phyloP scores from a whole-genome alignment of 2,888 invertebrate species.

The Cheilosia variabilis region DNA sequence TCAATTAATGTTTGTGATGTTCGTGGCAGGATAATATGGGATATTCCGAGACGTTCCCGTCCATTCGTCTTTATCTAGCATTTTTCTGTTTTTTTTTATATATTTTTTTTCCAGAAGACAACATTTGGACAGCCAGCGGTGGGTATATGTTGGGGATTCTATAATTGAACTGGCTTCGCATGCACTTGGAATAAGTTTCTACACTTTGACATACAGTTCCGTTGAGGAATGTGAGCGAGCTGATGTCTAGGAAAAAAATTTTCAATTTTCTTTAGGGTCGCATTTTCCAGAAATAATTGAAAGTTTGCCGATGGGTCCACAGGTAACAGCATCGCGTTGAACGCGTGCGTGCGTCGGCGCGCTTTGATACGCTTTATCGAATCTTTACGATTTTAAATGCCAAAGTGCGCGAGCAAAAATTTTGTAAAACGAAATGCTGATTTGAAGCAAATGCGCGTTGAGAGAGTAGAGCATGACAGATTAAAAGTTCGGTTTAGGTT shows the following conservation, averaged over 20 bases:
- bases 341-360: too few species aligned
- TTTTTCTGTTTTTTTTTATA: constrained; percentile 3
- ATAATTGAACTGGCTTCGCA: constrained; percentile 27
- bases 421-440: too few species aligned
- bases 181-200: constrained; percentile 2
- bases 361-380: too few species aligned
- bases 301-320: too few species aligned
- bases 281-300: not conserved
- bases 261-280: constrained; percentile 9
- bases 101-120: constrained; percentile 19
- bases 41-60: constrained; percentile 40
- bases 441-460: too few species aligned
- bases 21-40: constrained; percentile 61
- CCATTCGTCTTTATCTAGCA: constrained; percentile 27
- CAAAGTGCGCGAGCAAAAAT: too few species aligned
- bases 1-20: constrained; percentile 68
- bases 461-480: too few species aligned
- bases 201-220: not conserved
- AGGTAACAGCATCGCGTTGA: too few species aligned
- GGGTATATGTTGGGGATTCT: constrained; percentile 29
- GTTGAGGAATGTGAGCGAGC: too few species aligned
- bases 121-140: constrained; percentile 29
- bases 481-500: too few species aligned
- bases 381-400: too few species aligned
- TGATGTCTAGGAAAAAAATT: constrained; percentile 1